Base-by-base conservation (phyloP, 2,888 invertebrate species). In the Coenonympha glycerion region DNA sequence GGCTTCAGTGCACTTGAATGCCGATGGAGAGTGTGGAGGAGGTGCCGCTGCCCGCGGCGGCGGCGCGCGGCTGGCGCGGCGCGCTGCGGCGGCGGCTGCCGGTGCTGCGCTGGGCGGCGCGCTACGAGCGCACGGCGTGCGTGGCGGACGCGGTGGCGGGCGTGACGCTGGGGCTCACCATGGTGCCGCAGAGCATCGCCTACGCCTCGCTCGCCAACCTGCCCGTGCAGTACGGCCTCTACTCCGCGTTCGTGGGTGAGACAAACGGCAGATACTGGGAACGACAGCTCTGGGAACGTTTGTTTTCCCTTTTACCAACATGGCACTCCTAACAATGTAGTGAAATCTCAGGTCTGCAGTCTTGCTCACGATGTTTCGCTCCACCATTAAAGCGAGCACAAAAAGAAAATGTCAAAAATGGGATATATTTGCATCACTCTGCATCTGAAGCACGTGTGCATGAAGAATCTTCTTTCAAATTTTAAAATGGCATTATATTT, bases 111-210 rank as follows among this genome's bases (percentile, higher is more conserved):
- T 94, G 94, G 95, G 83, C 93, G 55, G 89, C 90, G 16, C 79
- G 76, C 47, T 96, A 96, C 79, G 89, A 89, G 48, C 90, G 91
- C 60, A 84, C 89, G 56, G 89, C 90, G 57, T 91, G 93, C 0
- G 75, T 93, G 48, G 92, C 94, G 3, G 97, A 98, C 86, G 68
- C 94, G 46, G 93, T 97, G 60, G 96, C 97, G 9, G 97, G 97
- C 28, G 71, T 96, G 40, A 96, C 97, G 1, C 90, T 97, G 6
- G 97, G 96, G 0, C 85, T 97, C 46, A 97, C 96, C 3, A 92
- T 97, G 71, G 95, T 97, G 64, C 97, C 97, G 3, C 97, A 97
- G 82, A 95, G 95, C 63, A 93, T 97, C 64, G 97, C 97, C 9
- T 96, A 97, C 76, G 96, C 97, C 28, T 88, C 93, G 41, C 87